Conservation (phyloP, 2,888 invertebrate species). For the Folsomia manolachei region DNA sequence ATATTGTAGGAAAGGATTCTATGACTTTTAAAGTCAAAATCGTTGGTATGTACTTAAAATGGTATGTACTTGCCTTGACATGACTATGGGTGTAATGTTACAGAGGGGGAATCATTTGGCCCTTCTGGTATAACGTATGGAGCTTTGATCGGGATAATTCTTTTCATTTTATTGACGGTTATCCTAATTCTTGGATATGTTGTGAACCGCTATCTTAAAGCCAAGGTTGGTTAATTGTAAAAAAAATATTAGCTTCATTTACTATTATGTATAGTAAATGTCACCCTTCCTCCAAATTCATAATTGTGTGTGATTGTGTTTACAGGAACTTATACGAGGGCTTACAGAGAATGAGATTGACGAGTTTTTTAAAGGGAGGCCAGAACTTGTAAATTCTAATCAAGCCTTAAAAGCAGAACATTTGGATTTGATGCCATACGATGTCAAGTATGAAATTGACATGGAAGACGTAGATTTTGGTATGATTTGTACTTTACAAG, state of each 20-base stretch:
- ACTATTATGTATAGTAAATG: not conserved
- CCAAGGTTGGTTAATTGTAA: slow-evolving; percentile 14
- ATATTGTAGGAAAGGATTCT: not conserved
- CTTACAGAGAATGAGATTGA: slow-evolving; percentile 32
- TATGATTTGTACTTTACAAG: too few relatives aligned
- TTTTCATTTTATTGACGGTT: slow-evolving; percentile 16
- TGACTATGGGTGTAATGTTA: too few relatives aligned
- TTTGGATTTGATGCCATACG: slow-evolving; percentile 31
- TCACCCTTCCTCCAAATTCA: not conserved
- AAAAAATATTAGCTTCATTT: not conserved
- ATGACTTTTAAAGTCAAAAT: not conserved
- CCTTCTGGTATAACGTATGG: slow-evolving; percentile 12
- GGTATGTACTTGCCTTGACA: too few relatives aligned
- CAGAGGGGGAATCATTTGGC: too few relatives aligned
- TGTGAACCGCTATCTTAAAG: slow-evolving; percentile 20
- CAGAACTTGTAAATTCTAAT: slow-evolving; percentile 16
- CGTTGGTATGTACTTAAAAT: too few relatives aligned
- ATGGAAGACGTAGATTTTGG: slow-evolving; percentile 28
- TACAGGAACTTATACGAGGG: slow-evolving; percentile 20
- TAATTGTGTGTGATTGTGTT: not conserved
- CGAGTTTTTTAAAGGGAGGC: slow-evolving; percentile 31
- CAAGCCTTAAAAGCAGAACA: not conserved
- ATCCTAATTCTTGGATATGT: slow-evolving; percentile 10
- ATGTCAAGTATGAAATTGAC: slow-evolving; percentile 26
- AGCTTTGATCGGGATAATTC: slow-evolving; percentile 10